Evolutionary conservation across 2,888 invertebrate genomes (phyloP).

Genomic region (Bibio marci): DNA sequence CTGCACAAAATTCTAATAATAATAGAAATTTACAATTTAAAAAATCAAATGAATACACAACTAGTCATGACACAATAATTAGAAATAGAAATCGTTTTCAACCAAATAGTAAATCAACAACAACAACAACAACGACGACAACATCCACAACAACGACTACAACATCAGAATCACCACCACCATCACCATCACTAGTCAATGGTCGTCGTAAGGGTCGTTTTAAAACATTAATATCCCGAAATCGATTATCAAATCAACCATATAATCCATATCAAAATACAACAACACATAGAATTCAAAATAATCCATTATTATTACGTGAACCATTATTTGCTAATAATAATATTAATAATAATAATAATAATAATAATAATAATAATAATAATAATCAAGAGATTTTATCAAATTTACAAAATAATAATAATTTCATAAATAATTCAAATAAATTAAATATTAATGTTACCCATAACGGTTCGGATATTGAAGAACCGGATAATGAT

Average conservation of each 20-base stretch:
- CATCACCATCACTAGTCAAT: not conserved
- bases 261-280: slow-evolving; percentile 12
- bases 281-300: too few relatives aligned
- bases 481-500: slow-evolving; percentile 2
- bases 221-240: too few relatives aligned
- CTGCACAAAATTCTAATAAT: not conserved
- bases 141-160: slow-evolving; percentile 13
- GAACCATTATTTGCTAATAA: slow-evolving; percentile 22
- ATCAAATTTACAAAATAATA: slow-evolving; percentile 14
- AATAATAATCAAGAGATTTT: too few relatives aligned
- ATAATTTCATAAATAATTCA: slow-evolving; percentile 17
- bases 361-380: too few relatives aligned
- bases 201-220: not conserved
- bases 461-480: slow-evolving; percentile 14
- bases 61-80: slow-evolving; percentile 4
- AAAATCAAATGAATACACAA: slow-evolving; percentile 5
- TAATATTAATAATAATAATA: slow-evolving; percentile 13
- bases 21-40: slow-evolving; percentile 1
- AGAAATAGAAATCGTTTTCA: slow-evolving; percentile 24
- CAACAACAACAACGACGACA: slow-evolving; percentile 8
- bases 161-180: slow-evolving; percentile 3
- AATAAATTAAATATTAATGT: slow-evolving; percentile 10
- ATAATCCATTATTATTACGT: too few relatives aligned
- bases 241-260: too few relatives aligned
- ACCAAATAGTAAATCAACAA: slow-evolving; percentile 10